Base-by-base conservation (phyloP, 2,888 invertebrate species). In the Troides aeacus region DNA sequence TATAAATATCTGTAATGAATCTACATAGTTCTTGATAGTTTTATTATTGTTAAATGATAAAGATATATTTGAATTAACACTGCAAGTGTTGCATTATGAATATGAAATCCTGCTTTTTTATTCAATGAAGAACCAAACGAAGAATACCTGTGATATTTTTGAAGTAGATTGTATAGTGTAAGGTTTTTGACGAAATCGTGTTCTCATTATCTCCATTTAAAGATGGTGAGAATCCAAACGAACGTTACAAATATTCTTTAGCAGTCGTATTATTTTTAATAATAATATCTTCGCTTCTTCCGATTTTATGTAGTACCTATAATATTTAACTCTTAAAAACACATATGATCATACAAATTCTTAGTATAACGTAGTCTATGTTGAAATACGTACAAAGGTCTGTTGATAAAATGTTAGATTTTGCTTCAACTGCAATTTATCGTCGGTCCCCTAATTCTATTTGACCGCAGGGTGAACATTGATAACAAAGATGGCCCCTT, bases 401-500 rank as follows among this genome's bases (percentile, higher is more conserved):
- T 30, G 24, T n/a, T 24, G 58, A 66, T 63, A 66, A 62, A 63
- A 64, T 57, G 46, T 67, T 30, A 59, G 36, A 67, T 67, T 73
- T 64, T 68, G 64, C 62, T 53, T 23, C 30, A 71, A 64, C 62
- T 66, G 72, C 74, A 72, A 74, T 75, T 73, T 71, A 74, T 73
- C 69, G 68, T 65, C 72, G 63, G 77, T 82, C 82, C 82, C 82
- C 80, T 79, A 79, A 80, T 84, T 82, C 80, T 73, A 77, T 76
- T 77, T 70, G 78, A 77, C 79, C 82, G 75, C 78, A 78, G 74
- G 74, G 76, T 74, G 76, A 74, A 73, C 76, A 78, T 79, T 72
- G 76, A 73, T 74, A 75, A 76, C 74, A 77, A 73, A 76, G 73
- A 74, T 78, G 74, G 64, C 74, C 78, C 74, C 71, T 69, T 66